These are phyloP conservation scores for Atta texana DNA, from an alignment of 1,140 invertebrate genomes.

Conservation along the genomic window DNA sequence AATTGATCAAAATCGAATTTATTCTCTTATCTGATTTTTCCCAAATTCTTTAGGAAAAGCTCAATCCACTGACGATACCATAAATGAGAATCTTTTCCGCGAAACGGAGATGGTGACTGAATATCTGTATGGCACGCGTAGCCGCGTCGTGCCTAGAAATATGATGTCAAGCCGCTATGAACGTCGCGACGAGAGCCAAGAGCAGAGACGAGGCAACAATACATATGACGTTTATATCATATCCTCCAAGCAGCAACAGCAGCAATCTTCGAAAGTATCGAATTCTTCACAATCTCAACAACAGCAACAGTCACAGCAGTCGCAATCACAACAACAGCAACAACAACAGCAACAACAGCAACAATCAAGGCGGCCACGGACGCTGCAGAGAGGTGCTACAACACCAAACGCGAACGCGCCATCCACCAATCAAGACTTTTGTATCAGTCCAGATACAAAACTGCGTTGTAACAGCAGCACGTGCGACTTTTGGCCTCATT, in stretches of 20 bases:
- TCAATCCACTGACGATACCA: conserved; percentile 84
- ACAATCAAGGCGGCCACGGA: conserved; percentile 78
- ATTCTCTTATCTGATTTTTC: conserved; percentile 3
- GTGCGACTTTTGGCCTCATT: conserved; percentile 88
- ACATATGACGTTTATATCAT: conserved; percentile 86
- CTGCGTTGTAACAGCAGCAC: conserved; percentile 86
- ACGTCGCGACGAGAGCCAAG: conserved; percentile 81
- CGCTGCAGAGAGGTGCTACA: conserved; percentile 85
- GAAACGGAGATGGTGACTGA: conserved; percentile 87
- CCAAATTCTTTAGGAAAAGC: conserved; percentile 79
- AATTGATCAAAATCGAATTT: not conserved
- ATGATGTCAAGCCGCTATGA: conserved; percentile 84
- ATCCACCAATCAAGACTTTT: conserved; percentile 75
- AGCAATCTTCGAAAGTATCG: conserved; percentile 58
- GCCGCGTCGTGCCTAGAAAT: conserved; percentile 85
- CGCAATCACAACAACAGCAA: conserved; percentile 61
- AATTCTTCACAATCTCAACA: conserved; percentile 71
- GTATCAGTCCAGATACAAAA: conserved; percentile 79
- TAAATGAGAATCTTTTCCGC: conserved; percentile 85
- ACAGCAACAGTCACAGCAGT: conserved; percentile 70
- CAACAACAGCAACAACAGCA: conserved; percentile 72
- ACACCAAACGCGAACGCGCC: conserved; percentile 82
- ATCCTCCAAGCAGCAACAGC: conserved; percentile 81
- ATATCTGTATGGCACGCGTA: conserved; percentile 87
- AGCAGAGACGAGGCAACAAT: conserved; percentile 74